Conservation (phyloP, 2,888 invertebrate species). For the Leptinotarsa rubiginosa region DNA sequence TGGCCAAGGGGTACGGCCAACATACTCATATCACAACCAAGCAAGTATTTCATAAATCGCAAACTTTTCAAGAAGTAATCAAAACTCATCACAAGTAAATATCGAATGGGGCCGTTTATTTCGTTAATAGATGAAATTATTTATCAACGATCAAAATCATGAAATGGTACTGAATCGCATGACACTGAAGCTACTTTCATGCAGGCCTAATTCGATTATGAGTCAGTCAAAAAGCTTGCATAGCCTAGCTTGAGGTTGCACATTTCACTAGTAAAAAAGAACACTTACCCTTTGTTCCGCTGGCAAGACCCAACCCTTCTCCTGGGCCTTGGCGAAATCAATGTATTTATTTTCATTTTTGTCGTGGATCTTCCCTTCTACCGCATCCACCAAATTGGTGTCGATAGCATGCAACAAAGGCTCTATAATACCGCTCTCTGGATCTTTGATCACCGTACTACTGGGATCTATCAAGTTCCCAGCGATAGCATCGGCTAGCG, state of each 20-base stretch:
- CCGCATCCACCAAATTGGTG: slow-evolving; percentile 79
- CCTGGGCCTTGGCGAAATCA: slow-evolving; percentile 87
- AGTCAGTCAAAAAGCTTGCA: slow-evolving; percentile 30
- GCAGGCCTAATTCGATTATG: slow-evolving; percentile 30
- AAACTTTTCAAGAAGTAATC: no score
- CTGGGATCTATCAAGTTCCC: slow-evolving; percentile 85
- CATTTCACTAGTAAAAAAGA: slow-evolving; percentile 36
- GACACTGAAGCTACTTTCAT: slow-evolving; percentile 32
- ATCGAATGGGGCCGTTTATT: not conserved
- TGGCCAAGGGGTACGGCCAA: no score
- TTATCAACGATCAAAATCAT: slow-evolving; percentile 24
- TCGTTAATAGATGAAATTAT: slow-evolving; percentile 10
- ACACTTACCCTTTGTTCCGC: slow-evolving; percentile 93
- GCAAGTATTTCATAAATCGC: no score
- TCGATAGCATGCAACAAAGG: slow-evolving; percentile 82
- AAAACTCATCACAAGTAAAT: not conserved
- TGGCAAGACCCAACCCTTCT: slow-evolving; percentile 88
- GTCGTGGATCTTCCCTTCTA: slow-evolving; percentile 78
- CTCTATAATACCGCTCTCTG: slow-evolving; percentile 79
- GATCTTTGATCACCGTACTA: slow-evolving; percentile 87
- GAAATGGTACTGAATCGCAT: slow-evolving; percentile 21
- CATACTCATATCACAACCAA: no score
- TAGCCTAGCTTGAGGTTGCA: not conserved
- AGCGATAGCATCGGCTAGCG: slow-evolving; percentile 80
- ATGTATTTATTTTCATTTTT: slow-evolving; percentile 69